Base-by-base conservation (phyloP, 2,113 vertebrate genomes). In the Ameiurus melas region DNA sequence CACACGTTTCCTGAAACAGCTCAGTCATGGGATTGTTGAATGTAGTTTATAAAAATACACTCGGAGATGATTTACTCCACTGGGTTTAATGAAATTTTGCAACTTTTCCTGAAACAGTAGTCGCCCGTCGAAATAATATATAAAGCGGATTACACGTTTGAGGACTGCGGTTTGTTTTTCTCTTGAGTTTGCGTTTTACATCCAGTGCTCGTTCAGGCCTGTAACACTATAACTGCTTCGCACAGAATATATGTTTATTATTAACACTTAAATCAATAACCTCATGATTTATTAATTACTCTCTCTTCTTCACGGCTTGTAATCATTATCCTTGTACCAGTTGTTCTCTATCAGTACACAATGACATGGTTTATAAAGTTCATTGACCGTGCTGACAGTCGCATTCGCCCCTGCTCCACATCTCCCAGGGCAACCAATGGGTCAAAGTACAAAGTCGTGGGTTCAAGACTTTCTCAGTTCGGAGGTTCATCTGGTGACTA, bases 321-420 rank as follows among this genome's bases (percentile, higher is more conserved):
- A 13, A 22, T 39, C 68, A 78, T 86, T 87, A n/a, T 81, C 36
- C 62, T 25, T 87, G 6, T 36, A 71, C 73, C 58, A 12, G 71
- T 43, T 60, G 27, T 47, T 30, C 71, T 89, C 91, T 19, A 91
- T 92, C 0, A 86, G 71, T 16, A 51, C 70, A 92, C 68, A 53
- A 88, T 84, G 88, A 88, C 81, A 78, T 93, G 90, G 77, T 86
- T 47, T 86, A 91, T 80, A 92, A 89, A 94, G 84, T 85, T 95
- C 93, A 85, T 73, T 73, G 57, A 91, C 83, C 6, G 19, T 30
- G 10, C 85, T 82, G 64, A 83, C 70, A 60, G 78, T 79, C 79
- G 5, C 91, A 79, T 88, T 92, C 91, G 51, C 82, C 92, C 89
- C 92, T 87, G 86, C 90, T 75, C 86, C 84, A 82, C 36, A 25